These are phyloP conservation scores for Tachystola acroxantha DNA, from an alignment of 2,888 invertebrate species.

Conservation along the genomic window DNA sequence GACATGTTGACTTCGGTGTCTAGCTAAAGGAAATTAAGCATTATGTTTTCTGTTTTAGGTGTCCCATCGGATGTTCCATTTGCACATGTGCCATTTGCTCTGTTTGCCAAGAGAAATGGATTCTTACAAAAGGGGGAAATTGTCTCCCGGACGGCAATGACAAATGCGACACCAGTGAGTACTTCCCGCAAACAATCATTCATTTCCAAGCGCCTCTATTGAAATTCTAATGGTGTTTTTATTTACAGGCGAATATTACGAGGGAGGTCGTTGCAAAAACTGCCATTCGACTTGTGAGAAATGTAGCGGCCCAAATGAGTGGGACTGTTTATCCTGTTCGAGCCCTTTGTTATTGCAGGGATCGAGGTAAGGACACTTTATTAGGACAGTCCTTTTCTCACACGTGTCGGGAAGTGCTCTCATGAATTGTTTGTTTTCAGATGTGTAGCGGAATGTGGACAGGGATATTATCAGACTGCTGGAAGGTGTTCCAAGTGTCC, in stretches of 20 bases:
- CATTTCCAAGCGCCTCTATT: conserved; percentile 19
- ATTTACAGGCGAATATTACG: conserved; percentile 84
- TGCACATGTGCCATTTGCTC: conserved; percentile 86
- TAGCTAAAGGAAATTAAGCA: conserved; percentile 5
- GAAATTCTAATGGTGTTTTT: conserved; percentile 24
- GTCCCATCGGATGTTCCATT: conserved; percentile 87
- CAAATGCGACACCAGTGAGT: conserved; percentile 86
- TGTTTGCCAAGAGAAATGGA: conserved; percentile 86
- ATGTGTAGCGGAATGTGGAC: conserved; percentile 88
- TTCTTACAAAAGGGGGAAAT: conserved; percentile 83
- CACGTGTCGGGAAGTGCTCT: conserved; percentile 8
- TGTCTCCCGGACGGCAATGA: conserved; percentile 86
- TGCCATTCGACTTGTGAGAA: conserved; percentile 92
- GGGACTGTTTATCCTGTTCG: conserved; percentile 87
- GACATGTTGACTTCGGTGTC: neutral
- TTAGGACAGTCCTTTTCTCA: conserved; percentile 33
- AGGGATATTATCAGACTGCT: conserved; percentile 86
- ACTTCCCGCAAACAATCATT: conserved; percentile 27
- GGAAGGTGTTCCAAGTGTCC: conserved; percentile 87
- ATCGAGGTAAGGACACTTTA: conserved; percentile 56
- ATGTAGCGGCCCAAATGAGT: conserved; percentile 88
- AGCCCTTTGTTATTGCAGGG: conserved; percentile 86
- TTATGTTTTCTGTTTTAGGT: conserved; percentile 57
- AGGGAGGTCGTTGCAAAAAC: conserved; percentile 85
- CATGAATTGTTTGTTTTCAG: conserved; percentile 47